phyloP scores from a whole-genome alignment of 37 sponge, comb jelly and placozoan species.

The Hormiphora californensis region DNA sequence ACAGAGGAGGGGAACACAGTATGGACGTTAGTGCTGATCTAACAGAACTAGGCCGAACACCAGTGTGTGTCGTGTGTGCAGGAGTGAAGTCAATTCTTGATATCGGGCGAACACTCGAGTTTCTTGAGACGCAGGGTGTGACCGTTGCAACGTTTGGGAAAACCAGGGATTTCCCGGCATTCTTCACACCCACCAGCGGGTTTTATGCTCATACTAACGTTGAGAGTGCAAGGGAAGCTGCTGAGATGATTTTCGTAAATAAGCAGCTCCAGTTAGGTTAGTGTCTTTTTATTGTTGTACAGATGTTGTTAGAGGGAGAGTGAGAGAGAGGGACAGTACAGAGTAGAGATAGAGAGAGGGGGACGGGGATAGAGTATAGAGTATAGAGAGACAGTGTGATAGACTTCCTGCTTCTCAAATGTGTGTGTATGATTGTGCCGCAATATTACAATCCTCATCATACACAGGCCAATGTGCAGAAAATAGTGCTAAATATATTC shows the following conservation, averaged over 20 bases:
- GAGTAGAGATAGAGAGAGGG: too few relatives aligned
- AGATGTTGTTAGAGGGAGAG: constrained; percentile 62
- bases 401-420: too few relatives aligned
- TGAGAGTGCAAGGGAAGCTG: background rate
- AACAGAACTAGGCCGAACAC: constrained; percentile 82
- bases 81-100: constrained; percentile 95
- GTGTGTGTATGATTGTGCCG: too few relatives aligned
- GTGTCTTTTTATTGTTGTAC: constrained; percentile 83
- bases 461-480: too few relatives aligned
- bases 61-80: constrained; percentile 95
- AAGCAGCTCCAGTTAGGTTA: constrained; percentile 12
- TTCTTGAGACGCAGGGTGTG: constrained; percentile 78
- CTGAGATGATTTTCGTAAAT: constrained; percentile 6
- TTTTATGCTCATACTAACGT: constrained; percentile 20
- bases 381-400: too few relatives aligned
- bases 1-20: constrained; percentile 19
- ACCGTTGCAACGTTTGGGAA: constrained; percentile 73
- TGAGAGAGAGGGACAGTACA: constrained; percentile 61
- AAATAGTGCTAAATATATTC: too few relatives aligned
- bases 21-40: constrained; percentile 95
- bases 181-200: constrained; percentile 86
- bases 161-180: constrained; percentile 74
- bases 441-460: too few relatives aligned
- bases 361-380: too few relatives aligned
- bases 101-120: constrained; percentile 84